Percentiles rank a stretch among this genome's conserved stretches.
Evolutionary conservation across 2,797 vertebrate species (phyloP).

Genomic region (Tenualosa thibaudeaui): DNA sequence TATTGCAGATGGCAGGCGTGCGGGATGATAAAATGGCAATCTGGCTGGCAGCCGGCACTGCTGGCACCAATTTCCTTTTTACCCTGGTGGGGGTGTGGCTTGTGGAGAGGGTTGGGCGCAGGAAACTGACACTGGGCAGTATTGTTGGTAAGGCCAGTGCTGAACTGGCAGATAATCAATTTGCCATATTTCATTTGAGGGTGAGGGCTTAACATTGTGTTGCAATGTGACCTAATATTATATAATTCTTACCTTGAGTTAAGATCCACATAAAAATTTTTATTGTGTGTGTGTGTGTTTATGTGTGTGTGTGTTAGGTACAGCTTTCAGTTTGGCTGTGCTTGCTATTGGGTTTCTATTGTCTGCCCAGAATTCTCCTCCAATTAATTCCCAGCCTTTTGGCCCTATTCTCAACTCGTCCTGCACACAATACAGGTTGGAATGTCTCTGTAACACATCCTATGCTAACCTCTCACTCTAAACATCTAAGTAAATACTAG

Average conservation of each 20-base stretch:
- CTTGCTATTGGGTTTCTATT: conserved; percentile 90
- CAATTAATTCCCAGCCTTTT: conserved; percentile 77
- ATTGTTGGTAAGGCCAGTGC: conserved; percentile 78
- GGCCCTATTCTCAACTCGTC: conserved; percentile 79
- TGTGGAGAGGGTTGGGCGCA: conserved; percentile 90
- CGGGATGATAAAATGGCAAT: conserved; percentile 88
- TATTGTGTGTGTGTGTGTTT: conserved; percentile 27
- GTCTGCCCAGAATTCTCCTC: conserved; percentile 86
- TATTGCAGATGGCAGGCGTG: conserved; percentile 97
- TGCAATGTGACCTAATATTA: neutral
- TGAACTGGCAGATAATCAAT: neutral
- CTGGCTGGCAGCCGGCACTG: conserved; percentile 90
- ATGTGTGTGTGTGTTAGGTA: conserved; percentile 73
- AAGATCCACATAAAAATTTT: no score
- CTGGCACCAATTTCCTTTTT: conserved; percentile 94
- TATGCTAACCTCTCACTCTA: neutral
- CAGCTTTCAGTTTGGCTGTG: conserved; percentile 81
- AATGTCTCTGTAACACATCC: neutral
- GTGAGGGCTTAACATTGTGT: neutral
- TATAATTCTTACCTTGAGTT: no score
- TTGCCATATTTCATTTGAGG: neutral
- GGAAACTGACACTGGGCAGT: conserved; percentile 89
- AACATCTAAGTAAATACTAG: neutral
- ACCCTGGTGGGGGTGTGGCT: conserved; percentile 93
- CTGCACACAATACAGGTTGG: conserved; percentile 75